Conservation (phyloP, 2,888 invertebrate genomes). For the Archips crataeganus region DNA sequence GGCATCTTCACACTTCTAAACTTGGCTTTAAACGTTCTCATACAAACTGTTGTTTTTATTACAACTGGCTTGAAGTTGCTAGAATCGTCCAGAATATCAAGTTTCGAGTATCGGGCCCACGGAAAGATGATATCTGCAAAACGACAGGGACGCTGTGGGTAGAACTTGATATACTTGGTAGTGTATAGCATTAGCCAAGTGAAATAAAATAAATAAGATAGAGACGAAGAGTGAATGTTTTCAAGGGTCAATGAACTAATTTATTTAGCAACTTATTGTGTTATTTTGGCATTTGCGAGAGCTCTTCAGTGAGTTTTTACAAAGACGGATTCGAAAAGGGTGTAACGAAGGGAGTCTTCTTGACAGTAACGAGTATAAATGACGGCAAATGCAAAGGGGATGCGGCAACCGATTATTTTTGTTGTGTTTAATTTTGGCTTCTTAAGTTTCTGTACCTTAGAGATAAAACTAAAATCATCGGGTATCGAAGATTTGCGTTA, state of each 20-base stretch:
- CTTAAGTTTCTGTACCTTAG: too few species aligned
- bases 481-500: too few species aligned
- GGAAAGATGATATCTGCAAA: neutral
- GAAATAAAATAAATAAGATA: neutral
- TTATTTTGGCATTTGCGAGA: neutral
- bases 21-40: too few species aligned
- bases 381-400: neutral
- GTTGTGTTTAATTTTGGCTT: too few species aligned
- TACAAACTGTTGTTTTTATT: neutral
- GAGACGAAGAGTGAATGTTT: neutral
- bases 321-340: constrained; percentile 3
- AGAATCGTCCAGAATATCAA: neutral
- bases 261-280: neutral
- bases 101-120: neutral
- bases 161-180: too few species aligned
- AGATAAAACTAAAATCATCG: too few species aligned
- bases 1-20: too few species aligned
- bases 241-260: neutral
- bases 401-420: neutral
- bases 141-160: neutral
- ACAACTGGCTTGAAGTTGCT: neutral
- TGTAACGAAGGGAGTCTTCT: neutral
- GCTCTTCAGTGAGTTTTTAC: neutral
- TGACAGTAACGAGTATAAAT: neutral
- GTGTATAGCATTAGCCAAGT: too few species aligned